Base-by-base conservation (phyloP, 2,888 invertebrate species). In the Ormia ochracea region DNA sequence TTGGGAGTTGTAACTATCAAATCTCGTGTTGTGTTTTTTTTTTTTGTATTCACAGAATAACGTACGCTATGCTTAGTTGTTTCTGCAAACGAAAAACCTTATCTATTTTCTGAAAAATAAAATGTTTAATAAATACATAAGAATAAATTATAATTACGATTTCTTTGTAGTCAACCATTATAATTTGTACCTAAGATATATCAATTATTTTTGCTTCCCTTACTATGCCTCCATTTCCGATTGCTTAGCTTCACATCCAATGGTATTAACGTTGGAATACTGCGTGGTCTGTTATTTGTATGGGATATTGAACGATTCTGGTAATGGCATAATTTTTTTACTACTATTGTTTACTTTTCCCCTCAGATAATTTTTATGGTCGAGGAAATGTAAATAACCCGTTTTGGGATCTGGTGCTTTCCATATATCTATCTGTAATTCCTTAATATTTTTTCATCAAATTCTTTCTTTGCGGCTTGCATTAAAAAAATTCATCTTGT, bases 191-290 rank as follows among this genome's bases (percentile, higher is more conserved):
- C 33, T 12, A 48, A 19, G 14, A 33, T 56, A 7, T 21, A 36
- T 26, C 58, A 19, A 33, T 28, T 31, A 33, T 52, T 45, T 58
- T 69, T 73, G 1, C 74, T 48, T 65, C 76, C 70, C 6, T 76
- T 73, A 26, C 61, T 50, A 14, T 61, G 26, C 3, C 28, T 43
- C 4, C 73, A 43, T 19, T 66, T 74, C 48, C 12, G 48, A 17
- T 72, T 65, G 6, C 75, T 38, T 7, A 74, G 65, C 0, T 77
- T 50, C 5, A 72, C 45, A 38, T 81, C 75, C 10, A 81, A 56
- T 0, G 84, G 84, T 3, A 84, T 72, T 31, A 86, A 54, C 0
- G 86, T 85, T 3, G 86, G 82, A 14, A 85, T 82, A 1, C 84
- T 85, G 3, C 69, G 74, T 7, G 86, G 84, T 2, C 85, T 82